Evolutionary conservation across 2,888 invertebrate species (phyloP), one percentile per base, ranked within the genome.

Genomic region (Bellardia pandia): DNA sequence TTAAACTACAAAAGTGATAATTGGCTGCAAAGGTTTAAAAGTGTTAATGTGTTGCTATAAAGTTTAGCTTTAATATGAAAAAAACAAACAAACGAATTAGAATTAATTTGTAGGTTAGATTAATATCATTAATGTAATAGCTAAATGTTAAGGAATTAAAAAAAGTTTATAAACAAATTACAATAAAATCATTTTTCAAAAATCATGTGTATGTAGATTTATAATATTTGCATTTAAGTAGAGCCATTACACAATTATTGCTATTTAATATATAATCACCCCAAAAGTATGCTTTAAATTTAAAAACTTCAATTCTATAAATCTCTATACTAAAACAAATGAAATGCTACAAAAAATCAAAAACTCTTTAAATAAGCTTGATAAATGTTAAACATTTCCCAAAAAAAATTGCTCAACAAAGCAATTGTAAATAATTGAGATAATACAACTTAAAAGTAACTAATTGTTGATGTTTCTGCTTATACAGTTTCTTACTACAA

Each of bases 391-490:
- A 33, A 9, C 2, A 6, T 14, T 33, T 0, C n/a, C 11, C 11
- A 45, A 16, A 11, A 37, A 1, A 62, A 53, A 53, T 13, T 33
- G 9, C 6, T 45, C 14, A 56, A 56, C 45, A 58, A 72, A 75
- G 42, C n/a, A 37, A 60, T 58, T 60, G 51, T 16, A 30, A 51
- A 42, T 76, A 48, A 68, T 82, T 66, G 48, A 58, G 66, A 56
- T 74, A 68, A 58, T 40, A 14, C 23, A 68, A 75, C 51, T 69
- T 82, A 33, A 60, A 51, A 1, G 60, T 60, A 82, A 82, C 68
- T 75, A 82, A 75, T 82, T 72, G 40, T n/a, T 68, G 75, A 68
- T 58, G 40, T 40, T 66, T 9, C 23, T 42, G 6, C 23, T 23
- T 68, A 48, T 60, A 33, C 30, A 48, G 23, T 66, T 45, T 42